Conservation (phyloP, 2,113 vertebrate species). For the Cricetomys ansorgei region DNA sequence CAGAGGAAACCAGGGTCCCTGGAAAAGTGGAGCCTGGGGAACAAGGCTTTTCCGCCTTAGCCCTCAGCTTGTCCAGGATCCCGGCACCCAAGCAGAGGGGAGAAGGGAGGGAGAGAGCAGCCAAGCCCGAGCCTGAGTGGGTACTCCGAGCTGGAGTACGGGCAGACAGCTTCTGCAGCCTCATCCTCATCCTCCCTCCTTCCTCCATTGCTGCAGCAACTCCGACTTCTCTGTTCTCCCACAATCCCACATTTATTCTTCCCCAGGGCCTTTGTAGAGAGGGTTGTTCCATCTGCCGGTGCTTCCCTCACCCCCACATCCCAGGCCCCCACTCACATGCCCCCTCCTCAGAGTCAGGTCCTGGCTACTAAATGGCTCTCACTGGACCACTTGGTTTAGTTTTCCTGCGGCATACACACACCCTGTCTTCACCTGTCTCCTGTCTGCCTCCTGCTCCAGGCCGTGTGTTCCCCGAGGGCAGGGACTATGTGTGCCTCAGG, state of each 20-base stretch:
- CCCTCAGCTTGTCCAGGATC: neutral
- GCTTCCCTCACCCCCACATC: neutral
- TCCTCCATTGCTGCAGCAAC: neutral
- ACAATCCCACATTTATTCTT: neutral
- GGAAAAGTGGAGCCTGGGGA: neutral
- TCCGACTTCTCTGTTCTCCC: neutral
- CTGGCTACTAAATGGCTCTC: neutral
- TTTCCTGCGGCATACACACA: neutral
- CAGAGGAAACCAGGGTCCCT: neutral
- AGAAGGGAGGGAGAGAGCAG: neutral
- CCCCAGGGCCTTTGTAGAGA: neutral
- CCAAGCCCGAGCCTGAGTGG: neutral
- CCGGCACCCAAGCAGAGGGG: neutral
- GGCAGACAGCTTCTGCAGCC: too few species aligned
- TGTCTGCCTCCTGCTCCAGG: neutral
- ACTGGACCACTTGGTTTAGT: neutral
- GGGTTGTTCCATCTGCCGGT: neutral
- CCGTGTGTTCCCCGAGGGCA: neutral
- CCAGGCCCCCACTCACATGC: neutral
- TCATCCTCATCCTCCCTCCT: fast-evolving
- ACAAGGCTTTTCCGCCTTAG: neutral
- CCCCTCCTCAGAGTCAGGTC: neutral
- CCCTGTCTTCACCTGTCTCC: neutral
- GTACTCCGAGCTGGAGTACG: fast-evolving
- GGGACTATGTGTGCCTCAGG: neutral